Conservation (phyloP, 2,797 vertebrate genomes). For the Chiroxiphia lanceolata region DNA sequence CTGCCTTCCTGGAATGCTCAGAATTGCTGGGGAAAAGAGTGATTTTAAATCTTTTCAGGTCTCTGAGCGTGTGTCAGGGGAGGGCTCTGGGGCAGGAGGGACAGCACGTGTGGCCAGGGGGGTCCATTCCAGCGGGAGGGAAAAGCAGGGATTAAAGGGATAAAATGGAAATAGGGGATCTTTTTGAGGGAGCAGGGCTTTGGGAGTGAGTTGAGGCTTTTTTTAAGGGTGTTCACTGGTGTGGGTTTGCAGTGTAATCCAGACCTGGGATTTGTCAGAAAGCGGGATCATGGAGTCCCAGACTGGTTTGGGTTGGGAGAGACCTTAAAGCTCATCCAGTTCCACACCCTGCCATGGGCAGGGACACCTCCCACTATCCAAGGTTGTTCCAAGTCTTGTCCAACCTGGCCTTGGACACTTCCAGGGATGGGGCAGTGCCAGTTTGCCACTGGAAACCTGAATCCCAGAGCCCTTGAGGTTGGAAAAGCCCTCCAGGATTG, state of each 20-base stretch:
- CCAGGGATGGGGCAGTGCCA: background rate
- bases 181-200: background rate
- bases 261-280: background rate
- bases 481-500: background rate
- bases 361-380: background rate
- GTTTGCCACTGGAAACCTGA: background rate
- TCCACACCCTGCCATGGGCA: background rate
- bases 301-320: background rate
- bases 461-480: background rate
- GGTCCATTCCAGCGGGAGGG: no score
- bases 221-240: background rate
- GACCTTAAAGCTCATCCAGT: background rate
- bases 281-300: background rate
- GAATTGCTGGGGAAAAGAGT: background rate
- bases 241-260: no score
- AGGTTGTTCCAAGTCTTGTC: background rate
- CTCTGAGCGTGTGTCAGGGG: background rate
- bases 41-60: rapidly evolving
- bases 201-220: background rate
- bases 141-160: background rate
- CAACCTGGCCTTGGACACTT: background rate
- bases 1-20: background rate
- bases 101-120: rapidly evolving
- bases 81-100: background rate
- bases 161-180: no score